phyloP scores from a whole-genome alignment of 2,888 invertebrate species.

The Agapostemon virescens region DNA sequence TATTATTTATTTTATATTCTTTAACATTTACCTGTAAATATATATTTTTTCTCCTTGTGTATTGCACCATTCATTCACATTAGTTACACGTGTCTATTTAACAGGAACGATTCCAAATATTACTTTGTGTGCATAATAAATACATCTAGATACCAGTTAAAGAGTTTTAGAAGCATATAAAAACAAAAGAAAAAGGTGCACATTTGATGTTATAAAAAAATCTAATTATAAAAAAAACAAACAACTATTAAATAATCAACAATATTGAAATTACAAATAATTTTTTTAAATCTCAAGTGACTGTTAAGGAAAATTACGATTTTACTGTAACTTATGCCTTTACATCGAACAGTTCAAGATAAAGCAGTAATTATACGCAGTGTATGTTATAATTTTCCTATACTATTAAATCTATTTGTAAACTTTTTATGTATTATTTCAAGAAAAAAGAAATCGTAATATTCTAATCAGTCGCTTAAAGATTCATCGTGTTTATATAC shows the following conservation, averaged over 20 bases:
- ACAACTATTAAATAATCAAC: conserved; percentile 4
- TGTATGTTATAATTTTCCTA: neutral
- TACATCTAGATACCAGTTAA: conserved; percentile 9
- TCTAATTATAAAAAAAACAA: conserved; percentile 19
- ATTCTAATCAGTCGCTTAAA: conserved; percentile 18
- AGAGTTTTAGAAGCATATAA: conserved; percentile 14
- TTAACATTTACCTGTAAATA: conserved; percentile 33
- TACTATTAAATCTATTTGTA: conserved; percentile 2
- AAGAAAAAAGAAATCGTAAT: conserved; percentile 17
- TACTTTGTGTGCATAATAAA: conserved; percentile 11
- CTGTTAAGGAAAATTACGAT: neutral
- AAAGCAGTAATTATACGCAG: neutral
- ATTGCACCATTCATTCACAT: conserved; percentile 27
- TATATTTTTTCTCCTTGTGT: conserved; percentile 28
- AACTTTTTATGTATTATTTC: neutral
- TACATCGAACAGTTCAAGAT: neutral
- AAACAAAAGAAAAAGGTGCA: neutral
- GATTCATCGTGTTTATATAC: conserved; percentile 17
- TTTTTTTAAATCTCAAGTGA: neutral
- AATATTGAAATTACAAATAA: neutral
- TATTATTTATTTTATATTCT: conserved; percentile 33
- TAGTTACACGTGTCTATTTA: conserved; percentile 34
- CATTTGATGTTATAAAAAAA: neutral
- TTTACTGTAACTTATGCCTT: neutral
- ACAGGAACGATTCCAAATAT: conserved; percentile 19